Percentiles rank a stretch among this genome's conserved stretches.
phyloP scores from a whole-genome alignment of 2,888 invertebrate species.

The Drosophila mercatorum region DNA sequence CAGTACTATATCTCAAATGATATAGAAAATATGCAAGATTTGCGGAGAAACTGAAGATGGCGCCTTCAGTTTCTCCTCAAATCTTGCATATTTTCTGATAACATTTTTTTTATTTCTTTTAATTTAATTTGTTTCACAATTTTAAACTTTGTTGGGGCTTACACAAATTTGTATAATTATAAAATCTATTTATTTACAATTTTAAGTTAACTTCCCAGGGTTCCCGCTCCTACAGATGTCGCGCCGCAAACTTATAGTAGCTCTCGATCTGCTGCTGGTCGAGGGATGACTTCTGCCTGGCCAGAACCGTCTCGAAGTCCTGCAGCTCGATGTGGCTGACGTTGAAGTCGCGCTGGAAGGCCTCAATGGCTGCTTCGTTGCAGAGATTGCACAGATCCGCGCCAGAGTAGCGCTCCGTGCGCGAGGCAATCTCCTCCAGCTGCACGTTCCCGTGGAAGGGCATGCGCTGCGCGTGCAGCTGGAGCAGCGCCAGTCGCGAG shows the following conservation, averaged over 20 bases:
- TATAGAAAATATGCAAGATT: no score
- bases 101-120: no score
- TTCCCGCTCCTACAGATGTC: slow-evolving; percentile 36
- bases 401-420: slow-evolving; percentile 87
- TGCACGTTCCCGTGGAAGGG: slow-evolving; percentile 84
- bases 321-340: slow-evolving; percentile 75
- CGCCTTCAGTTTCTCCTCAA: no score
- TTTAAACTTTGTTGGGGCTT: no score
- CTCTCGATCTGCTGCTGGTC: slow-evolving; percentile 82
- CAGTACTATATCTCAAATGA: no score
- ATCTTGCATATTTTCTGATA: no score
- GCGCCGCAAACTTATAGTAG: slow-evolving; percentile 82
- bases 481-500: slow-evolving; percentile 85
- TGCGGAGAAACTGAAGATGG: no score
- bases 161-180: no score
- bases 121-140: no score
- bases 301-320: slow-evolving; percentile 84
- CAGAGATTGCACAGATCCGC: slow-evolving; percentile 88
- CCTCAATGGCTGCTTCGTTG: slow-evolving; percentile 87
- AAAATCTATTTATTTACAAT: neutral
- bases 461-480: slow-evolving; percentile 84
- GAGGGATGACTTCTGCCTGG: slow-evolving; percentile 84
- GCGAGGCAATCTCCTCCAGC: slow-evolving; percentile 84
- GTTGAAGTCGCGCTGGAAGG: slow-evolving; percentile 86
- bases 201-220: neutral